Evolutionary conservation across 2,888 invertebrate genomes (phyloP).

Genomic region (Hemicrepidius hirtus): DNA sequence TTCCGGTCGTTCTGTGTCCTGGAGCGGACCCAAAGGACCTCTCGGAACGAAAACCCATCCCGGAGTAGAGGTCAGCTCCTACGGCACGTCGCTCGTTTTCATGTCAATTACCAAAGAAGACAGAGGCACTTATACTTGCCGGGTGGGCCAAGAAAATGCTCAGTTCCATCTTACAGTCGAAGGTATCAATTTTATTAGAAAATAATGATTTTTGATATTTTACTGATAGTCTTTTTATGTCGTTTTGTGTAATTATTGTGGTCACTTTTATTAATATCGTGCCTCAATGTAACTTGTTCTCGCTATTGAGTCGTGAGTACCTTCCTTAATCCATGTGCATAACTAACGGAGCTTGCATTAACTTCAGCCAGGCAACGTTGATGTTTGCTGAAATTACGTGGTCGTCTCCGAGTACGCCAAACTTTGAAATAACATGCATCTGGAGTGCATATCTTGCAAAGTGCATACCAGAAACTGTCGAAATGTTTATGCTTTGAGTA

Average conservation of each 20-base stretch:
- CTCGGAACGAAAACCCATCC: slow-evolving; percentile 62
- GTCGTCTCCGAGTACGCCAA: slow-evolving; percentile 25
- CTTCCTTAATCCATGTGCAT: neutral
- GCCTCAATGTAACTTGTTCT: neutral
- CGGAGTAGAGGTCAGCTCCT: slow-evolving; percentile 59
- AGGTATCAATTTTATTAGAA: slow-evolving; percentile 57
- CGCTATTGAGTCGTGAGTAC: neutral
- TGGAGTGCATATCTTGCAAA: slow-evolving; percentile 28
- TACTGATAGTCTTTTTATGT: too few species aligned
- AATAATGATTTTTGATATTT: neutral
- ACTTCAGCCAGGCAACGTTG: slow-evolving; percentile 23
- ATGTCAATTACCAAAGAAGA: slow-evolving; percentile 74
- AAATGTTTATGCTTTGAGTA: neutral
- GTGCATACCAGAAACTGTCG: slow-evolving; percentile 17
- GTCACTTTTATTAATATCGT: too few species aligned
- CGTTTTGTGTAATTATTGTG: too few species aligned
- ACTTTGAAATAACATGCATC: slow-evolving; percentile 35
- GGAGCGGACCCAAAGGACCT: slow-evolving; percentile 61
- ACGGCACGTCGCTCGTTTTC: slow-evolving; percentile 67
- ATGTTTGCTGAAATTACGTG: slow-evolving; percentile 32
- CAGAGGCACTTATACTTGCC: slow-evolving; percentile 76
- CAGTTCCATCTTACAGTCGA: slow-evolving; percentile 62
- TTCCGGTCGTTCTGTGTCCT: slow-evolving; percentile 56
- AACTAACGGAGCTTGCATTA: slow-evolving; percentile 27
- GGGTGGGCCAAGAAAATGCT: slow-evolving; percentile 71